A percentile compares a stretch with the other conserved stretches of the same genome.
Conservation (phyloP, 2,797 vertebrate species). For the Leptatherina wallacei region DNA sequence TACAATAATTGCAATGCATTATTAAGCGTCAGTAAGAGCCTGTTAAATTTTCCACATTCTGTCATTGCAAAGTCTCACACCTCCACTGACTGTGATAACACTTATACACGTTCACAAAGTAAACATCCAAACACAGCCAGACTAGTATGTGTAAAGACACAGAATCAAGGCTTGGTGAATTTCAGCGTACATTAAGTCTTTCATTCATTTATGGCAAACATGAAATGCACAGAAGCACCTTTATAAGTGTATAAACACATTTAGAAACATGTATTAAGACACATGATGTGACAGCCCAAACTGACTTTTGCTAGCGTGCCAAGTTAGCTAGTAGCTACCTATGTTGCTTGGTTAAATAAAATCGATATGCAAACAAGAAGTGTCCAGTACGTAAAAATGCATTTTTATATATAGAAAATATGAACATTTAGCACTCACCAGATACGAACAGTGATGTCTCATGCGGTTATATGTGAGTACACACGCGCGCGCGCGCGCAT, state of each 20-base stretch:
- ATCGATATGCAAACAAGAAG: neutral
- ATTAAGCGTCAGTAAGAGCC: constrained; percentile 44
- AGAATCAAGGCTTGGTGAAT: neutral
- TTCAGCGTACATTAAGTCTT: neutral
- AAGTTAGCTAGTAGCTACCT: neutral
- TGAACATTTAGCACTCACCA: neutral
- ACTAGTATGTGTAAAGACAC: constrained; percentile 17
- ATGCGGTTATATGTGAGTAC: neutral
- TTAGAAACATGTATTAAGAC: constrained; percentile 8
- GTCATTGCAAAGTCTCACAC: constrained; percentile 71
- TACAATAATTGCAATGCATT: constrained; percentile 41
- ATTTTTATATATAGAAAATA: neutral
- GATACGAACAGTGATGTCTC: neutral
- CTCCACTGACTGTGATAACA: constrained; percentile 69
- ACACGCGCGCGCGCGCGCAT: neutral
- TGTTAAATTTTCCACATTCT: constrained; percentile 51
- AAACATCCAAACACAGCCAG: constrained; percentile 26
- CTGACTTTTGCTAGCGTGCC: neutral
- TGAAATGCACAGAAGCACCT: neutral
- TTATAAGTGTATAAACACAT: neutral
- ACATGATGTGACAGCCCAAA: constrained; percentile 1
- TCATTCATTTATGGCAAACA: neutral
- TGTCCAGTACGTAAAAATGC: neutral
- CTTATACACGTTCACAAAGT: constrained; percentile 49
- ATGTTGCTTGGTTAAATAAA: neutral